Evolutionary conservation across 2,113 vertebrate species (phyloP).

Genomic region (Pithys albifrons): DNA sequence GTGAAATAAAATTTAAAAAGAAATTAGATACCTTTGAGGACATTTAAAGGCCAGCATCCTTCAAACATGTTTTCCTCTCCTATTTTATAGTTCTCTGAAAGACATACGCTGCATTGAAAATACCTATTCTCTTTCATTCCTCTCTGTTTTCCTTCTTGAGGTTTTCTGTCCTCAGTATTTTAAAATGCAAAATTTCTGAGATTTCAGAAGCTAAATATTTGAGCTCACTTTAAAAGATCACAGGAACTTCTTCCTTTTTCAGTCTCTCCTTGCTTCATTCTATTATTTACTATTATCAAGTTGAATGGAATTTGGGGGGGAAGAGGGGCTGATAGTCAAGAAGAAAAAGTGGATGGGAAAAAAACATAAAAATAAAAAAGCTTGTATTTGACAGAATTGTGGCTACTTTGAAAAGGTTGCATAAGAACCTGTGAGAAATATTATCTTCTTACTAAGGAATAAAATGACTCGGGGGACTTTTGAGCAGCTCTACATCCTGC

Average conservation of each 20-base stretch:
- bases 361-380: not conserved
- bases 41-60: not conserved
- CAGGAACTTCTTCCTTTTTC: not conserved
- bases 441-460: not conserved
- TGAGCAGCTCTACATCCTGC: not conserved
- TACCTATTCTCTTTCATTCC: not conserved
- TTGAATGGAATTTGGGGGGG: not conserved
- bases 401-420: not conserved
- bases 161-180: not conserved
- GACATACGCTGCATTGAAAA: not conserved
- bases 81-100: not conserved
- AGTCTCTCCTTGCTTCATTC: not conserved
- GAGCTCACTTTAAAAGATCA: not conserved
- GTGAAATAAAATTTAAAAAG: not conserved
- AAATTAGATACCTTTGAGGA: not conserved
- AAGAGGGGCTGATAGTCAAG: rapidly evolving
- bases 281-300: not conserved
- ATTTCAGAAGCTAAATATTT: not conserved
- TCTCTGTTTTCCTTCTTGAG: not conserved
- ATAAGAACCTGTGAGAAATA: not conserved
- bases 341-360: not conserved
- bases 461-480: not conserved
- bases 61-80: not conserved
- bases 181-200: not conserved
- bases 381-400: not conserved